Evolutionary conservation across 2,113 vertebrate species (phyloP), one percentile per base, ranked within the genome.

Genomic region (Nestor notabilis): DNA sequence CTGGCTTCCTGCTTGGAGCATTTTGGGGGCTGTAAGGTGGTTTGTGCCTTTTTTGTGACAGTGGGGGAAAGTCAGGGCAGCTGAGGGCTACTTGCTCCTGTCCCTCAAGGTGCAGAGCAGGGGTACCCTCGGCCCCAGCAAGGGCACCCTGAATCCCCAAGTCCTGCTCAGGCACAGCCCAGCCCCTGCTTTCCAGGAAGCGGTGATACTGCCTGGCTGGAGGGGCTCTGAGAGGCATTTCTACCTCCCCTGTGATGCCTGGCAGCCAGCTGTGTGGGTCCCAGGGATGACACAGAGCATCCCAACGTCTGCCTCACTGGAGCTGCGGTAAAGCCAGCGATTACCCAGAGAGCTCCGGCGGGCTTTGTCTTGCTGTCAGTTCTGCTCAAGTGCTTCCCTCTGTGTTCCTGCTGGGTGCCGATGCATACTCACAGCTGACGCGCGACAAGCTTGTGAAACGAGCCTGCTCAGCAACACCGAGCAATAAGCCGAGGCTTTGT

Each of bases 351-450:
- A 56, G 46, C 58, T 76, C 64, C 77, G 20, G 2, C 1, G 28
- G 83, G 91, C 76, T 96, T 87, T 91, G 80, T 92, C 52, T 49
- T 8, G 47, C 89, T 95, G 92, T 85, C 95, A 89, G 89, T 39
- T 87, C 90, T 0, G 68, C 79, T 93, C 85, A 44, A 50, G 49
- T 23, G 3, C 65, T 82, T n/a, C 28, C 37, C 77, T 17, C 39
- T 6, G 2, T 8, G 53, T 21, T 61, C 31, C 63, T 31, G 75
- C 82, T 6, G 27, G 61, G 55, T 61, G 74, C 64, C 29, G 25
- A 31, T 3, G 25, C 64, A 24, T 4, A 12, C 75, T 35, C 7
- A 2, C 0, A 27, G 88, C 85, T 81, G 87, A 41, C 8, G 31
- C 11, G 70, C 1, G 2, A 10, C 0, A 24, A 11, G 69, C 60